These are phyloP conservation scores for Plagodis pulveraria DNA, from an alignment of 2,888 invertebrate species.

Conservation along the genomic window DNA sequence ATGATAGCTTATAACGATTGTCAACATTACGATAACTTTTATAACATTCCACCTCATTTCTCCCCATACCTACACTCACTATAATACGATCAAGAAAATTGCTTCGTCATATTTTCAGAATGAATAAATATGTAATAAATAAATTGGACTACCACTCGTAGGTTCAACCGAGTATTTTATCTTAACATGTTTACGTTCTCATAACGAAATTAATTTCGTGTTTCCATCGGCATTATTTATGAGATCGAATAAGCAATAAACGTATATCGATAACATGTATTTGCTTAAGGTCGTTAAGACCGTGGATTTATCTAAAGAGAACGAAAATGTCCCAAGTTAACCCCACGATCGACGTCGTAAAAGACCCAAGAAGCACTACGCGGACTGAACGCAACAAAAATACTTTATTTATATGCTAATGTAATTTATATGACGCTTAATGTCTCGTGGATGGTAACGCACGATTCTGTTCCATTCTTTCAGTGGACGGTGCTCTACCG, in stretches of 20 bases:
- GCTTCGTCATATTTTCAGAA: conserved; percentile 38
- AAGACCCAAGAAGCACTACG: conserved; percentile 72
- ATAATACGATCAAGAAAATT: conserved; percentile 40
- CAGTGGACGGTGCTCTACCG: conserved; percentile 44
- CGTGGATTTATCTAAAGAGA: conserved; percentile 83
- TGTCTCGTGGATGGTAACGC: conserved; percentile 83
- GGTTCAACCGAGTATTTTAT: conserved; percentile 56
- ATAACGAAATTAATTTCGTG: conserved; percentile 80
- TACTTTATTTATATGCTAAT: conserved; percentile 86
- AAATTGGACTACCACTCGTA: conserved; percentile 49
- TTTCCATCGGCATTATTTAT: conserved; percentile 79
- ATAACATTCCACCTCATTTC: conserved; percentile 26
- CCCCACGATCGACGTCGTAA: conserved; percentile 75
- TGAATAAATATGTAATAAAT: conserved; percentile 50
- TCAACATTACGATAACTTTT: conserved; percentile 21
- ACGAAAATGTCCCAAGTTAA: conserved; percentile 79
- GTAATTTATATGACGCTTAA: conserved; percentile 85
- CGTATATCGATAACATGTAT: conserved; percentile 81
- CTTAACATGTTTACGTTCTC: conserved; percentile 62
- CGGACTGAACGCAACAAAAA: conserved; percentile 77
- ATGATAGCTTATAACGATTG: conserved; percentile 10
- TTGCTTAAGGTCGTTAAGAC: conserved; percentile 81
- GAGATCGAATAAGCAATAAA: conserved; percentile 82
- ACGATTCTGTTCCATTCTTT: conserved; percentile 81
- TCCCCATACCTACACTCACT: conserved; percentile 30